Evolutionary conservation across 2,888 invertebrate species (phyloP), one percentile per base, ranked within the genome.

Genomic region (Tuberolachnus salignus): DNA sequence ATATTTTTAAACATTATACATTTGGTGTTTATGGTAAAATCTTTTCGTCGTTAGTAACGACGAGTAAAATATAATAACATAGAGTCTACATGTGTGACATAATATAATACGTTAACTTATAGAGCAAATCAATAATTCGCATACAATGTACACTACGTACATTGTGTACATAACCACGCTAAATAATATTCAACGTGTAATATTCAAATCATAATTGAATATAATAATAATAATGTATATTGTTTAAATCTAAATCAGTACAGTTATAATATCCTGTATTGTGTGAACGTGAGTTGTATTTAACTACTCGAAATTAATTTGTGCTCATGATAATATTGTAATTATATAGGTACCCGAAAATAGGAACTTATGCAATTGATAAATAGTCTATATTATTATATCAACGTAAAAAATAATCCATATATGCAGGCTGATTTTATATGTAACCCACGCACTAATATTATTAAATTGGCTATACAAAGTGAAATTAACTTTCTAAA

Each of bases 191-290:
- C 64, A 6, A n/a, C 2, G 34, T 21, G 64, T 64, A 64, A 64
- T 34, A 34, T 64, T 64, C 44, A 14, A 64, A 44, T 44, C 19
- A 44, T 21, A 21, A 44, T 44, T 64, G 19, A 14, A 64, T 21
- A 19, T 21, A 2, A 14, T 23, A 46, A 66, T 46, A 66, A 1
- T 46, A 46, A 21, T 16, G 34, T 53, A 8, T 14, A 42, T 53
- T 16, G 46, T 66, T 69, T 46, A 26, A 51, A 69, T 69, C 69
- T 69, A 26, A 53, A 21, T n/a, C 14, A 14, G 34, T 34, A 4
- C 6, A 34, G 34, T 34, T 34, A 34, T 34, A 34, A 34, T 34
- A 34, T 34, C 34, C 6, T 53, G 34, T 53, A 34, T n/a, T 69
- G 44, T 44, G 44, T 69, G 34, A 19, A 51, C 34, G 14, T 53